Base-by-base conservation (phyloP, 2,113 vertebrate species). In the Odocoileus hemionus region DNA sequence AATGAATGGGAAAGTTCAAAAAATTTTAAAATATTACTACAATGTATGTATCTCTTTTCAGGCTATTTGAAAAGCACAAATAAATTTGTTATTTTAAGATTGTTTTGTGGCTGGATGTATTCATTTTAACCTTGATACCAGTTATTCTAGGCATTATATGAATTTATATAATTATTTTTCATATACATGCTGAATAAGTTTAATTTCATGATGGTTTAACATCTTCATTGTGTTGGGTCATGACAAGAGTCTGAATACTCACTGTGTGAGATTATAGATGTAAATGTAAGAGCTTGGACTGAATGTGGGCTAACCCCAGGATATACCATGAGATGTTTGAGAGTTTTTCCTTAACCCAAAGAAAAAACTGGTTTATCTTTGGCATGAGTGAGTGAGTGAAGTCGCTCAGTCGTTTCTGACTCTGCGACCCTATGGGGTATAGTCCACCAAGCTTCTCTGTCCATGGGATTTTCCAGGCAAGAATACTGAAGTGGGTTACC, bases 41-140 rank as follows among this genome's bases (percentile, higher is more conserved):
- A 21, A 1, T 86, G 15, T 33, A 74, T 76, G 7, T 91, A 33
- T 80, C 28, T 43, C 47, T 92, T n/a, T 83, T 91, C 50, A 61
- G 70, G 26, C 17, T 93, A 45, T 74, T 90, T 92, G 23, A 74
- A 95, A 96, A 96, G n/a, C 78, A 30, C 2, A 97, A 96, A 76
- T 78, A 57, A 89, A 11, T n/a, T 45, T 92, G 16, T 21, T 50
- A 55, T 94, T 84, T 86, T 70, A 84, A 95, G 64, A 89, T 28
- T 70, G 43, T 79, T 70, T 92, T 85, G 43, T 76, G 30, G 79
- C 21, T 36, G 33, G 11, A 58, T 89, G 11, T 93, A 23, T 47
- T 84, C 36, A 95, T 67, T 39, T 76, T 86, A 89, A 92, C 26
- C 28, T 89, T 85, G 74, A 57, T 30, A 89, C 1, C 3, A 39